Evolutionary conservation across 2,797 vertebrate species (phyloP).

Genomic region (Podargus strigoides): DNA sequence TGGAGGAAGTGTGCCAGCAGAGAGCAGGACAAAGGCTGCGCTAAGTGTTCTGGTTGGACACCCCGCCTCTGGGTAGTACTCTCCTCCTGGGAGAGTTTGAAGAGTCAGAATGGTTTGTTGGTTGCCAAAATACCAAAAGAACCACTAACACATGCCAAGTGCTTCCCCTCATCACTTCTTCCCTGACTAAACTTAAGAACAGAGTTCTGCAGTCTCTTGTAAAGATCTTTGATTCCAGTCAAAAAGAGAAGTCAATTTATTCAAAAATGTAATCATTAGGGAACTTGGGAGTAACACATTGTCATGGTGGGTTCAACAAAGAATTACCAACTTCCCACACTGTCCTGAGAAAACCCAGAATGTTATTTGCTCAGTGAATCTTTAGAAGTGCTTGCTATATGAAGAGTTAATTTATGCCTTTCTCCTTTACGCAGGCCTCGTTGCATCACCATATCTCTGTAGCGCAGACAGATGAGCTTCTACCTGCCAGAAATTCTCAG

Average conservation of each 20-base stretch:
- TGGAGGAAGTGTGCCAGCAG: not conserved
- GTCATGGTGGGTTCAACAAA: not conserved
- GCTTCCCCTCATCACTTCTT: not conserved
- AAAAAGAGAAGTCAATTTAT: not conserved
- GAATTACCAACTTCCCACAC: fast-evolving
- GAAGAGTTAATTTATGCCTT: not conserved
- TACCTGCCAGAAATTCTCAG: slow-evolving; percentile 87
- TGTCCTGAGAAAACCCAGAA: not conserved
- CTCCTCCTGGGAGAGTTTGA: not conserved
- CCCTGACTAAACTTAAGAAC: not conserved
- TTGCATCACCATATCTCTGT: slow-evolving; percentile 97
- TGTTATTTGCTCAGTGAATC: not conserved
- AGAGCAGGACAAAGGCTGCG: not conserved
- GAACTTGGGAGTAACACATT: not conserved
- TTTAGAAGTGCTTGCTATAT: not conserved
- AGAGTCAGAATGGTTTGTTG: not conserved
- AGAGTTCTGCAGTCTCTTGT: not conserved
- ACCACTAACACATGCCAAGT: not conserved
- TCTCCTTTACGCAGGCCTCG: slow-evolving; percentile 81
- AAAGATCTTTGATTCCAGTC: not conserved
- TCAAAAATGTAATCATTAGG: not conserved
- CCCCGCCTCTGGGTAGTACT: fast-evolving
- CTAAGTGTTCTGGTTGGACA: not conserved
- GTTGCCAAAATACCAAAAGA: not conserved
- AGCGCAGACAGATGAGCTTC: slow-evolving; percentile 89